Evolutionary conservation across 2,888 invertebrate genomes (phyloP).

Genomic region (Rugalucina vietnamica): DNA sequence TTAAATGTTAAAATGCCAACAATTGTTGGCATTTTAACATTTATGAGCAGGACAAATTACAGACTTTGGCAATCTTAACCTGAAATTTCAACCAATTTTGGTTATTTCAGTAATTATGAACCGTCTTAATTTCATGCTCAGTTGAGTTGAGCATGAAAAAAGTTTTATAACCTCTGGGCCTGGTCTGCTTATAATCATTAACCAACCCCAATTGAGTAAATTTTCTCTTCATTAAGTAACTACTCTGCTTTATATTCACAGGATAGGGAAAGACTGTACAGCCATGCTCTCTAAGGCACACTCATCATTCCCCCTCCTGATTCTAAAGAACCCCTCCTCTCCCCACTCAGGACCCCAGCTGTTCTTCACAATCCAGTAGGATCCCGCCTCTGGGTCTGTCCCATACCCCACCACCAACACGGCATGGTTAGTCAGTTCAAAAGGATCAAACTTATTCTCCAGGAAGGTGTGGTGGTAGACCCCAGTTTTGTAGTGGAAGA

Average conservation of each 20-base stretch:
- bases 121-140: neutral
- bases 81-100: neutral
- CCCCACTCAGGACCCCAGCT: constrained; percentile 84
- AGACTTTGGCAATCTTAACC: too few relatives aligned
- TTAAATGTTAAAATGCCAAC: too few relatives aligned
- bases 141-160: neutral
- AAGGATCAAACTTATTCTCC: constrained; percentile 83
- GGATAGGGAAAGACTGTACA: constrained; percentile 78
- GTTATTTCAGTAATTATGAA: neutral
- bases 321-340: constrained; percentile 82
- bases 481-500: constrained; percentile 82
- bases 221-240: too few relatives aligned
- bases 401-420: constrained; percentile 85
- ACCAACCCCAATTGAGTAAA: neutral
- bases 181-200: neutral
- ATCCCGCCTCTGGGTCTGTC: constrained; percentile 71
- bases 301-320: constrained; percentile 82
- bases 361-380: constrained; percentile 84
- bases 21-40: too few relatives aligned
- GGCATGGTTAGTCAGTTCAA: constrained; percentile 85
- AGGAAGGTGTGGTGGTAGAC: constrained; percentile 84
- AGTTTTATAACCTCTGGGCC: neutral
- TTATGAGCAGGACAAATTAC: too few relatives aligned
- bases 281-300: constrained; percentile 83
- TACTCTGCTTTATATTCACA: constrained; percentile 41